These are phyloP conservation scores for Cloeon dipterum DNA, from an alignment of 2,888 invertebrate genomes.

Conservation along the genomic window DNA sequence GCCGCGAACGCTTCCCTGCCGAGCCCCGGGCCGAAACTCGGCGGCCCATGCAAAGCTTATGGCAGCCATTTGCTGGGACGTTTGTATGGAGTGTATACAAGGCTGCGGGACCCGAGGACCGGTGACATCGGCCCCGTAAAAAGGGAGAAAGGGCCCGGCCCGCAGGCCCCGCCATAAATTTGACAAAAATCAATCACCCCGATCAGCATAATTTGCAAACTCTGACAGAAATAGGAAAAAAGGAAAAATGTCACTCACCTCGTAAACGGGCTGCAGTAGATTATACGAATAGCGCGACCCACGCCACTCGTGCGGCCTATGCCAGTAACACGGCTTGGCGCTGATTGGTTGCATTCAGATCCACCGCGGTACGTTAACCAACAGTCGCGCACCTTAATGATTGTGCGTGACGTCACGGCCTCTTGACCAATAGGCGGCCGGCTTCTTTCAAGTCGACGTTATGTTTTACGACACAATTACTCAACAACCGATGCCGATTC, in stretches of 20 bases:
- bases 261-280: constrained; percentile 28
- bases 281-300: constrained; percentile 35
- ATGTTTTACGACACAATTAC: no score
- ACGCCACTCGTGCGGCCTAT: constrained; percentile 36
- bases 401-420: no score
- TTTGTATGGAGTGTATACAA: constrained; percentile 16
- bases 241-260: constrained; percentile 29
- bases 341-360: constrained; percentile 31
- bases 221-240: constrained; percentile 29
- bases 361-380: constrained; percentile 32
- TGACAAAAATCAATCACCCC: constrained; percentile 15
- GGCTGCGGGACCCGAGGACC: no score
- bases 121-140: no score
- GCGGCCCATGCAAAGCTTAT: constrained; percentile 27
- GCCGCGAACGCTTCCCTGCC: no score
- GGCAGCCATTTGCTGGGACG: constrained; percentile 27
- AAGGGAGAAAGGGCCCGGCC: no score
- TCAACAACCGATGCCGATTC: no score
- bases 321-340: constrained; percentile 20
- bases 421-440: no score
- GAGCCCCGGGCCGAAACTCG: no score
- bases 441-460: no score
- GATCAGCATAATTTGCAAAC: constrained; percentile 14
- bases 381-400: constrained; percentile 16
- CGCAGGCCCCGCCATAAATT: no score